Conservation (phyloP, 1,140 invertebrate species). For the Chironomus striatipennis region DNA sequence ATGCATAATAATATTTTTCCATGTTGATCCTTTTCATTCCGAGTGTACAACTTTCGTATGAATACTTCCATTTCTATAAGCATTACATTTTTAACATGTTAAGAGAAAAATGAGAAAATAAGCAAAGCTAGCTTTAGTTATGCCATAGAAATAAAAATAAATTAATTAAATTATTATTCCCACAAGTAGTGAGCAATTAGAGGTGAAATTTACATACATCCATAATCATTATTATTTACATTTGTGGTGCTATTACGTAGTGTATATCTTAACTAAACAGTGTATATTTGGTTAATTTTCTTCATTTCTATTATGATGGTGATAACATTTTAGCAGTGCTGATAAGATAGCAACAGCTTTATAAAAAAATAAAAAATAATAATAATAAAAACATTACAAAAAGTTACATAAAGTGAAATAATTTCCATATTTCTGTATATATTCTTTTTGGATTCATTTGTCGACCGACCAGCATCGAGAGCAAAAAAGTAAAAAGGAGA, state of each 20-base stretch:
- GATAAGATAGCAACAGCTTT: not conserved
- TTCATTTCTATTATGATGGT: not conserved
- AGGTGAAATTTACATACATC: constrained; percentile 2
- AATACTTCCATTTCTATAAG: too few species aligned
- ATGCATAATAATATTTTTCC: too few species aligned
- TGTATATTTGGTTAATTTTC: not conserved
- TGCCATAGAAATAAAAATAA: not conserved
- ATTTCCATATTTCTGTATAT: not conserved
- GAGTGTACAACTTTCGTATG: too few species aligned
- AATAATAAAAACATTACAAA: not conserved
- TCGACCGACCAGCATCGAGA: too few species aligned
- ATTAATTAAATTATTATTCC: constrained; percentile 15
- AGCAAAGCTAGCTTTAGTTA: too few species aligned
- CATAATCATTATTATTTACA: not conserved
- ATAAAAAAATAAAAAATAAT: not conserved
- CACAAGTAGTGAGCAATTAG: not conserved
- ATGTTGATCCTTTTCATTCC: too few species aligned
- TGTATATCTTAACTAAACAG: not conserved
- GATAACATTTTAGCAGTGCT: not conserved
- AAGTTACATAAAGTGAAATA: constrained; percentile 1
- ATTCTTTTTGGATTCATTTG: too few species aligned
- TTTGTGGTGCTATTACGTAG: not conserved
- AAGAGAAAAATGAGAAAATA: too few species aligned
- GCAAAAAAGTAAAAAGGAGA: not conserved
- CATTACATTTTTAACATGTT: too few species aligned